Evolutionary conservation across 2,113 vertebrate genomes (phyloP), one percentile per base, ranked within the genome.

Genomic region (Pelobates fuscus): DNA sequence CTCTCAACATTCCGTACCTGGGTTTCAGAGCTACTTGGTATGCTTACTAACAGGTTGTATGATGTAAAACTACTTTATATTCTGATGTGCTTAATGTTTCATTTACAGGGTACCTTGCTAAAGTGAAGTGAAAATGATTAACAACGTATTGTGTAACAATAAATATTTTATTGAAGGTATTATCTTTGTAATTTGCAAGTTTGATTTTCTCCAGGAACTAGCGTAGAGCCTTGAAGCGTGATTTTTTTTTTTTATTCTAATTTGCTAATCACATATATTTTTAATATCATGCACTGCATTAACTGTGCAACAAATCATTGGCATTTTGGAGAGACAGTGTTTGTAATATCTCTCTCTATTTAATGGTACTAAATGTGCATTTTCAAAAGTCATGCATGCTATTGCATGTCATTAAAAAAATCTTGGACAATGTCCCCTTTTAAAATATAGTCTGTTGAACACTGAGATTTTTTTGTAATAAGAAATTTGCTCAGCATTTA

Each of bases 81-180:
- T 85, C 85, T 74, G 37, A 43, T 30, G 41, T 77, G 66, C 74
- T 86, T 90, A 88, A 83, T 87, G 89, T 89, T 89, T 88, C 83
- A 84, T 87, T 88, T 81, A 77, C n/a, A 63, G 81, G 83, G 71
- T 77, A 85, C 80, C 80, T 81, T 78, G 26, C 75, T 81, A 78
- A 89, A 86, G 78, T 85, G 78, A 69, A 86, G 84, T 81, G 82
- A 81, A 84, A 76, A 78, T 68, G 78, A 84, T 79, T 84, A 90
- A 82, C 78, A 85, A 80, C 81, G 84, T 55, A 71, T 82, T 75
- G 80, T 77, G 71, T 74, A 81, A 79, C 77, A 77, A 83, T 83
- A 86, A 88, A 86, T 88, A 89, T 88, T 90, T 89, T 82, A 87
- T 81, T 84, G 55, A 79, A 29, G 82, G 78, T 85, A 81, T 84